Evolutionary conservation across 2,113 vertebrate genomes (phyloP), one percentile per base, ranked within the genome.

Genomic region (Pachyramphus minor): DNA sequence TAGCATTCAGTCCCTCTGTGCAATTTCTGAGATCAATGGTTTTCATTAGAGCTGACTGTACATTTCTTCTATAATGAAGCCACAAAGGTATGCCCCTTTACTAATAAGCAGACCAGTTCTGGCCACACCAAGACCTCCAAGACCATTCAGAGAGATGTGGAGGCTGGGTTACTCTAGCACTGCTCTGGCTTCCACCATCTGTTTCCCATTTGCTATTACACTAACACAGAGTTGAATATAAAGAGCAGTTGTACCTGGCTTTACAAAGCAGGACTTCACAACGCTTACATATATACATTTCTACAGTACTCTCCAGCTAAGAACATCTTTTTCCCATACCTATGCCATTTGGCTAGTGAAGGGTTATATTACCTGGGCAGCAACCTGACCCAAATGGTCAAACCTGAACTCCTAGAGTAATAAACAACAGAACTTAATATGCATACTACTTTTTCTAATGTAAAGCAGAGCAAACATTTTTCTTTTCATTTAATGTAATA

Each of bases 91-190:
- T 62, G 6, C 3, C 8, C 50, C 19, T 47, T 67, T 41, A 63
- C 16, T 72, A 87, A 72, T 9, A 62, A 71, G 16, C 25, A 68
- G 39, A n/a, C 11, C 1, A 19, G 41, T 22, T 84, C 25, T 39
- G 39, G 23, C 12, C 35, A 67, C 27, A 67, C 6, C 0, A 2
- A 69, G 37, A 60, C 11, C 25, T 49, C 47, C 0, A 0, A 79
- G 72, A 39, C 44, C 21, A 47, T 39, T 60, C 44, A 68, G 53
- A 25, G 9, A 0, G 0, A 47, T 11, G 8, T 37, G 55, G 30
- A 47, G 25, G 14, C 30, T 47, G 41, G 27, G 59, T 42, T 64
- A 30, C 49, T 69, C 15, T 56, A 50, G 50, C 42, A 81, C n/a
- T 31, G 11, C 37, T 84, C 47, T 24, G 47, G 56, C 24, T 68